phyloP scores from a whole-genome alignment of 2,888 invertebrate genomes.

The Chaetoderma sp. region DNA sequence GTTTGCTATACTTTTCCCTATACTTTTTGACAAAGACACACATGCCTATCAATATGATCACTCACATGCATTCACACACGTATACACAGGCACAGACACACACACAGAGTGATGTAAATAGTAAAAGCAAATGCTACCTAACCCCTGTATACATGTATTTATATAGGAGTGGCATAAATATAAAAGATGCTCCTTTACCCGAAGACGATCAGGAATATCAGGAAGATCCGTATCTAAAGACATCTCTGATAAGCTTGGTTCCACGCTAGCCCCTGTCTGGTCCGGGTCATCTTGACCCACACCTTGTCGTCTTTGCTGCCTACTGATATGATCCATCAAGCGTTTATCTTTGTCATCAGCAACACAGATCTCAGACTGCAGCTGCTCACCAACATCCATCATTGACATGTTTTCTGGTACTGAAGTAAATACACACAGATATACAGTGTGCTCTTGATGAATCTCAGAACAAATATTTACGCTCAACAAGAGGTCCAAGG shows the following conservation, averaged over 20 bases:
- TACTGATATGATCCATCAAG: conserved; percentile 31
- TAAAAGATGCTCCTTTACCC: conserved; percentile 40
- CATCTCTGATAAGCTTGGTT: conserved; percentile 8
- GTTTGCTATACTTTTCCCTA: too few relatives aligned
- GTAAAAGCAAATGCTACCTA: too few relatives aligned
- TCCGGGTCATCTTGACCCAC: conserved; percentile 38
- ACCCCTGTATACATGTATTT: too few relatives aligned
- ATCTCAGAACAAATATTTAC: neutral
- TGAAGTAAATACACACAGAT: neutral
- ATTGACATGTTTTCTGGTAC: conserved; percentile 31
- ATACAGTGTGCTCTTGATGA: neutral
- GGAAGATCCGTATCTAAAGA: conserved; percentile 33
- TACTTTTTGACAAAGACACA: too few relatives aligned
- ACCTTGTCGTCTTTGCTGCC: conserved; percentile 38
- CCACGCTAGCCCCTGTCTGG: conserved; percentile 5
- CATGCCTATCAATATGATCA: too few relatives aligned
- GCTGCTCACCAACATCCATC: conserved; percentile 30
- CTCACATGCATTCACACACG: too few relatives aligned
- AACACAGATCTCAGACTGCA: conserved; percentile 37
- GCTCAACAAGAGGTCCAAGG: too few relatives aligned
- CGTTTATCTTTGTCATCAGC: conserved; percentile 38
- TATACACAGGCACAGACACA: too few relatives aligned
- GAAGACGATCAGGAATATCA: conserved; percentile 42
- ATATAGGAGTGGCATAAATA: too few relatives aligned
- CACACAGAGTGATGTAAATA: too few relatives aligned